phyloP scores from a whole-genome alignment of 2,113 vertebrate genomes.

The Budorcas taxicolor region DNA sequence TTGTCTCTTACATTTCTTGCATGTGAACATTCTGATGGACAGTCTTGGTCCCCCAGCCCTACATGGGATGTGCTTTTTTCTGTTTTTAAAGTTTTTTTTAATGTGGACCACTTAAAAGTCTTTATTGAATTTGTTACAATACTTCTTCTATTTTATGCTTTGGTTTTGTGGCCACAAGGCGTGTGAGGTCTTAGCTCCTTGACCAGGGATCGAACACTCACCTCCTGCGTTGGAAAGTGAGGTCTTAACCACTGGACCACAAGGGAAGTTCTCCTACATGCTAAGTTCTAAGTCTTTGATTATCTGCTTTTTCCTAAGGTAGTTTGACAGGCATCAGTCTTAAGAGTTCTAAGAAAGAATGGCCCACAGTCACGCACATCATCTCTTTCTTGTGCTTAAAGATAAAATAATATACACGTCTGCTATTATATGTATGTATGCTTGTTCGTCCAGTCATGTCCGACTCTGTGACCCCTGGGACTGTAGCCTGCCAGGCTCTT shows the following conservation, averaged over 20 bases:
- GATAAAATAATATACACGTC: background rate
- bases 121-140: background rate
- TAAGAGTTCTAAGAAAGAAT: background rate
- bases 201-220: background rate
- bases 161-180: background rate
- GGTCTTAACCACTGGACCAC: background rate
- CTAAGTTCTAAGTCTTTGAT: background rate
- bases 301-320: background rate
- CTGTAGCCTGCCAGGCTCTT: background rate
- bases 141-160: background rate
- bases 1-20: background rate
- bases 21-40: background rate
- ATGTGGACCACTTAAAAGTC: background rate
- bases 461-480: background rate
- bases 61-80: background rate
- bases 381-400: background rate
- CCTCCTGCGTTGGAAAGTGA: background rate
- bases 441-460: background rate
- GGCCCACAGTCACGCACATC: fast-evolving
- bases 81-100: background rate
- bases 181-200: background rate
- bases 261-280: background rate
- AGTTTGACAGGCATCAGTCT: background rate
- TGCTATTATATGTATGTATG: background rate
- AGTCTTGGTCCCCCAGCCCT: background rate